A percentile compares a stretch with the other conserved stretches of the same genome.
These are phyloP conservation scores for Erpobdella octoculata DNA, from an alignment of 2,888 invertebrate genomes.

Conservation along the genomic window DNA sequence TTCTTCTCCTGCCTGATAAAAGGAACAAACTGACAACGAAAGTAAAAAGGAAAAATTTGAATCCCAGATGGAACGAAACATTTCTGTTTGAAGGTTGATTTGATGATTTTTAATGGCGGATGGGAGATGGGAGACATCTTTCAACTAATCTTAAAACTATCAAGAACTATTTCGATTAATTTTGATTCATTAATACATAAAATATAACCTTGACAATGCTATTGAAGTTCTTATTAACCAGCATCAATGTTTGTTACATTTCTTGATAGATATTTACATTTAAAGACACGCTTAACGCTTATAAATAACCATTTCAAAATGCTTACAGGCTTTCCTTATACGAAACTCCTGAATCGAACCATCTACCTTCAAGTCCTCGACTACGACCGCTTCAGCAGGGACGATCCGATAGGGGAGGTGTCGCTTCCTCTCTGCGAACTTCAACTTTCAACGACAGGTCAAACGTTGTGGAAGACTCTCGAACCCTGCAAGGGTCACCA, in stretches of 20 bases:
- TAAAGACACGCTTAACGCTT: too few relatives aligned
- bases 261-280: too few relatives aligned
- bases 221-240: too few relatives aligned
- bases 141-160: too few relatives aligned
- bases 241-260: too few relatives aligned
- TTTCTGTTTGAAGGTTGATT: conserved; percentile 54
- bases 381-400: conserved; percentile 43
- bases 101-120: too few relatives aligned
- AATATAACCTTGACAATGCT: too few relatives aligned
- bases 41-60: conserved; percentile 49
- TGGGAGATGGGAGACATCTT: too few relatives aligned
- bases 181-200: too few relatives aligned
- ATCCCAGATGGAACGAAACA: conserved; percentile 51
- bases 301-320: too few relatives aligned
- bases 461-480: conserved; percentile 47
- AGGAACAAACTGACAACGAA: conserved; percentile 47
- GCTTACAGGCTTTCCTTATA: conserved; percentile 48
- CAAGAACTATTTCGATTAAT: too few relatives aligned
- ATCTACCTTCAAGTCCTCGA: conserved; percentile 51
- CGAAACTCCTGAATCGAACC: conserved; percentile 49
- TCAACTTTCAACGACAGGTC: conserved; percentile 43
- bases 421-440: conserved; percentile 39
- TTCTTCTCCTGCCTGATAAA: conserved; percentile 48
- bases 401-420: conserved; percentile 40
- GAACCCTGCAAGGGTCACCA: conserved; percentile 50